phyloP scores from a whole-genome alignment of 2,888 invertebrate species.

The Thysanoteuthis rhombus region DNA sequence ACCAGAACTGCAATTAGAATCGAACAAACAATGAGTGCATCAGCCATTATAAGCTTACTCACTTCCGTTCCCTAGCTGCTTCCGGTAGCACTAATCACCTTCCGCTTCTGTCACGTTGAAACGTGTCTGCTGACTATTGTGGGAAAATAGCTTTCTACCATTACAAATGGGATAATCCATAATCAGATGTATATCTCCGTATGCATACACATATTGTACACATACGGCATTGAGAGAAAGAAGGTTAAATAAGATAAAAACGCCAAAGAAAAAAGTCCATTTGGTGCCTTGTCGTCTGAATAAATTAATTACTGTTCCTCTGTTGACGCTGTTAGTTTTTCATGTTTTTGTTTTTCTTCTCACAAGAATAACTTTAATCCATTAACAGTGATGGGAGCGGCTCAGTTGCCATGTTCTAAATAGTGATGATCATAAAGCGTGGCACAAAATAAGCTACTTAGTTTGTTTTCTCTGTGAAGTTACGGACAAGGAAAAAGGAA shows the following conservation, averaged over 20 bases:
- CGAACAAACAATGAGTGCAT: not conserved
- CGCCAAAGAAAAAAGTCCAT: not conserved
- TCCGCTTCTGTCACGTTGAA: not conserved
- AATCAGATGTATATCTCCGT: not conserved
- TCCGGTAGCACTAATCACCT: not conserved
- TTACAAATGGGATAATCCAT: not conserved
- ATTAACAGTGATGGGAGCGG: too few species aligned
- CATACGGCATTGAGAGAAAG: not conserved
- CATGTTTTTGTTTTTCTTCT: not conserved
- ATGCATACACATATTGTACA: not conserved
- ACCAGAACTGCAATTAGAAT: not conserved
- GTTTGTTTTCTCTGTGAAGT: too few species aligned
- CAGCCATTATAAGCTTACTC: not conserved
- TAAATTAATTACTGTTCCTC: too few species aligned
- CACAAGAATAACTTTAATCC: too few species aligned
- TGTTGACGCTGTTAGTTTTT: too few species aligned
- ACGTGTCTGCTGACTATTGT: not conserved
- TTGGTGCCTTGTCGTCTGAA: not conserved
- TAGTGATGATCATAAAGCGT: too few species aligned
- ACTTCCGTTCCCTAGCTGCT: not conserved
- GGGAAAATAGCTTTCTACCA: not conserved
- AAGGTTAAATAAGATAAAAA: not conserved
- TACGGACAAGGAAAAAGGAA: too few species aligned
- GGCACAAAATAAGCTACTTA: too few species aligned
- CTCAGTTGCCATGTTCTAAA: too few species aligned